phyloP scores from a whole-genome alignment of 1,140 invertebrate species.

The Drosophila cardini region DNA sequence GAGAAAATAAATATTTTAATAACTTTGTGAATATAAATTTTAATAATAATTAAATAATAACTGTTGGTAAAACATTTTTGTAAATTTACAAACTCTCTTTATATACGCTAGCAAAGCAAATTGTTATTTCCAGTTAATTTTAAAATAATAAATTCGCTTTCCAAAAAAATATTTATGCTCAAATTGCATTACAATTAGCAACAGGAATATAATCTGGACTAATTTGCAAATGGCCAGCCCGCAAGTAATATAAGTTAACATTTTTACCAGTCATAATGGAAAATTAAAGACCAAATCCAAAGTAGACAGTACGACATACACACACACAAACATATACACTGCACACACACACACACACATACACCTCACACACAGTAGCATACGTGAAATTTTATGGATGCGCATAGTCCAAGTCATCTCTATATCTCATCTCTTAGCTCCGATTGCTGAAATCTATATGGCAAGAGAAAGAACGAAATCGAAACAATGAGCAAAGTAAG shows the following conservation, averaged over 20 bases:
- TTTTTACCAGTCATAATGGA: constrained; percentile 16
- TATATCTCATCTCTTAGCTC: constrained; percentile 3
- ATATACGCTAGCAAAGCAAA: too few species aligned
- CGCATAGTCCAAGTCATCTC: constrained; percentile 2
- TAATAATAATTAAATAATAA: too few species aligned
- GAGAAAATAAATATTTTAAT: too few species aligned
- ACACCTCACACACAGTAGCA: not conserved
- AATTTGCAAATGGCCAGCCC: constrained; percentile 3
- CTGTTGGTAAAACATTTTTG: too few species aligned
- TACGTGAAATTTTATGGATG: constrained; percentile 7
- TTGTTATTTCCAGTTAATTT: constrained; percentile 9
- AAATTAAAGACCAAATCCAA: constrained; percentile 24
- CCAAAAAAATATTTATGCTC: constrained; percentile 5
- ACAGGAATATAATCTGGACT: not conserved
- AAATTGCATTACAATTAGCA: constrained; percentile 4
- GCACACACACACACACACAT: not conserved
- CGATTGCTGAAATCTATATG: constrained; percentile 15
- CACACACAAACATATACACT: constrained; percentile 10
- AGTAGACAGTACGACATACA: not conserved
- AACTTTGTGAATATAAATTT: too few species aligned
- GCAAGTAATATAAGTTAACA: constrained; percentile 1
- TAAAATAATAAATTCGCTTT: not conserved
- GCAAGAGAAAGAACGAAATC: not conserved
- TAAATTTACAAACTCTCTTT: too few species aligned
- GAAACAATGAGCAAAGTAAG: too few species aligned